These are phyloP conservation scores for Bombus confusus DNA, from an alignment of 1,140 invertebrate genomes.

Conservation along the genomic window DNA sequence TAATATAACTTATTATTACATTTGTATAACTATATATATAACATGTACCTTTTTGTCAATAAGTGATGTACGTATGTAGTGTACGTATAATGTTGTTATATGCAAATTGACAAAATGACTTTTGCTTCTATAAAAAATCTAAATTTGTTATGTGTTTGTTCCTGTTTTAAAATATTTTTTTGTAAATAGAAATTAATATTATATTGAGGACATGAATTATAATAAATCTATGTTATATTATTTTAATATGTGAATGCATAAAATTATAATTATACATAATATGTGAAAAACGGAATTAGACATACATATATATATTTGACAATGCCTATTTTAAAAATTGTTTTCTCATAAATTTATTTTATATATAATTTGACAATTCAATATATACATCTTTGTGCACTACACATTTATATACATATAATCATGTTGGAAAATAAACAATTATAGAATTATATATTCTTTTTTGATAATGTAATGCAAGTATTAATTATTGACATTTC, in stretches of 20 bases:
- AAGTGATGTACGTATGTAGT: not conserved
- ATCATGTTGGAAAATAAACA: conserved; percentile 42
- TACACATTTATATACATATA: conserved; percentile 38
- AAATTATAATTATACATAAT: conserved; percentile 25
- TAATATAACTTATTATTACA: conserved; percentile 5
- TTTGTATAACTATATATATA: conserved; percentile 49
- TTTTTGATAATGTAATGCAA: conserved; percentile 21
- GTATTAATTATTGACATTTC: not conserved
- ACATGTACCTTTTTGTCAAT: conserved; percentile 30
- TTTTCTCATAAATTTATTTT: conserved; percentile 38
- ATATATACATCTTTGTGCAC: conserved; percentile 10
- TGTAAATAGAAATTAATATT: conserved; percentile 41
- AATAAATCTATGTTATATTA: conserved; percentile 17
- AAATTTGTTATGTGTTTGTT: conserved; percentile 35
- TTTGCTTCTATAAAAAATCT: conserved; percentile 15
- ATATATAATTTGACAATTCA: conserved; percentile 14
- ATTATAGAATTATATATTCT: conserved; percentile 38
- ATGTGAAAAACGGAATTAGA: conserved; percentile 26
- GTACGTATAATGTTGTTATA: conserved; percentile 13
- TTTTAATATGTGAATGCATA: conserved; percentile 25
- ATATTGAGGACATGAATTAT: conserved; percentile 10
- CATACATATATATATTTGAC: not conserved
- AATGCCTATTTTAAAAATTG: conserved; percentile 22
- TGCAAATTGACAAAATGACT: conserved; percentile 1
- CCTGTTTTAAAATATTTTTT: conserved; percentile 21